Percentiles rank a stretch among this genome's conserved stretches.
Evolutionary conservation across 2,797 vertebrate species (phyloP).

Genomic region (Platalea minor): DNA sequence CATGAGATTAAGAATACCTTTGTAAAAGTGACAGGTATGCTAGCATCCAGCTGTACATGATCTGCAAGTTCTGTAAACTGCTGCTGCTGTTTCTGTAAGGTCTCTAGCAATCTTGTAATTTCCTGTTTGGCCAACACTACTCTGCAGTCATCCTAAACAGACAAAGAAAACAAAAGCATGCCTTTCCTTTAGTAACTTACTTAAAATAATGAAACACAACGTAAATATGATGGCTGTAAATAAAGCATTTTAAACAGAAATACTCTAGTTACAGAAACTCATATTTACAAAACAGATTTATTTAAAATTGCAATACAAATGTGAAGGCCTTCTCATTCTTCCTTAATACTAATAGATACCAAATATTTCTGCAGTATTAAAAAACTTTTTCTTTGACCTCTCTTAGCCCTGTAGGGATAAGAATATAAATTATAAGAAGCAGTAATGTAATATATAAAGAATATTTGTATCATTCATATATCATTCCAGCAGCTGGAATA

Average conservation of each 20-base stretch:
- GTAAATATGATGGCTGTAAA: neutral
- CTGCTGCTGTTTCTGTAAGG: slow-evolving; percentile 96
- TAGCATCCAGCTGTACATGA: slow-evolving; percentile 94
- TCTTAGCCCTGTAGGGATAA: neutral
- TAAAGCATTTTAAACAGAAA: neutral
- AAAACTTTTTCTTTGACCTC: neutral
- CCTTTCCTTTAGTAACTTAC: neutral
- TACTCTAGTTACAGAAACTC: neutral
- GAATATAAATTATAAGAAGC: neutral
- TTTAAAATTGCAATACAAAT: neutral
- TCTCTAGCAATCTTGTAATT: slow-evolving; percentile 93
- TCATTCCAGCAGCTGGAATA: neutral
- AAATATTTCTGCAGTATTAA: neutral
- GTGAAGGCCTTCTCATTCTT: neutral
- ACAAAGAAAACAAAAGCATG: neutral
- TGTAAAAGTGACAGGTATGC: slow-evolving; percentile 98
- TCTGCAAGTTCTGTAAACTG: slow-evolving; percentile 97
- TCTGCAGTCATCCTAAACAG: slow-evolving; percentile 91
- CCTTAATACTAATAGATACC: neutral
- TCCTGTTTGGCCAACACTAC: slow-evolving; percentile 97
- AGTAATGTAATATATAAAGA: neutral
- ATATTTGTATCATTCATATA: neutral
- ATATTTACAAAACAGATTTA: neutral
- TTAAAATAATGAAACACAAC: neutral
- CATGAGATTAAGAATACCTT: slow-evolving; percentile 79